Conservation (phyloP, 2,797 vertebrate species). For the Alexandromys oeconomus region DNA sequence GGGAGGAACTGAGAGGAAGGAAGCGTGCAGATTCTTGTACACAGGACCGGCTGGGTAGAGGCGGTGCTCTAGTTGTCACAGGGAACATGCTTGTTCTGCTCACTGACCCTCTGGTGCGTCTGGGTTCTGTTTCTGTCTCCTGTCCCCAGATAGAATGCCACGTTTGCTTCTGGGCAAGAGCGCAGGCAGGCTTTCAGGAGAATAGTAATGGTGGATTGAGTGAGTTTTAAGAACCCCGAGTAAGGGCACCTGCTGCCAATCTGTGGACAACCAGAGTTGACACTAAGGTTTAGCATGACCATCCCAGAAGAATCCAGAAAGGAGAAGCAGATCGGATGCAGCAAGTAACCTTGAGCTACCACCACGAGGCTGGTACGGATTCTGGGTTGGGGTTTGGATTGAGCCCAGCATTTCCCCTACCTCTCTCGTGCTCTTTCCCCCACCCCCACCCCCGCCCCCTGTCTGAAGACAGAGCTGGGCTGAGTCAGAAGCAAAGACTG, state of each 20-base stretch:
- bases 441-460: too few relatives aligned
- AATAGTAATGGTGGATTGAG: neutral
- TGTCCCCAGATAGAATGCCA: neutral
- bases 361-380: neutral
- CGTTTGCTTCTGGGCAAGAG: neutral
- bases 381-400: neutral
- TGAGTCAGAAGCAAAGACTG: neutral
- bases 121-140: neutral
- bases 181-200: neutral
- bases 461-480: neutral
- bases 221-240: constrained; percentile 4
- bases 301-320: neutral
- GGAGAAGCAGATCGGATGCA: neutral
- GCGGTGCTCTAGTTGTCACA: neutral
- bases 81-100: neutral
- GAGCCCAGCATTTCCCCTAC: neutral
- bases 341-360: neutral
- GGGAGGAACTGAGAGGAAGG: constrained; percentile 71
- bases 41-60: constrained; percentile 7
- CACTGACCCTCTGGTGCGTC: neutral
- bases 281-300: neutral
- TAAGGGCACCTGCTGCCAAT: neutral
- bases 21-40: constrained; percentile 80
- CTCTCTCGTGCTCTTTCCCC: neutral
- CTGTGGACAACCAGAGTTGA: constrained; percentile 20